A percentile compares a stretch with the other conserved stretches of the same genome.
phyloP scores from a whole-genome alignment of 2,888 invertebrate genomes.

The Asteroscopus sphinx region DNA sequence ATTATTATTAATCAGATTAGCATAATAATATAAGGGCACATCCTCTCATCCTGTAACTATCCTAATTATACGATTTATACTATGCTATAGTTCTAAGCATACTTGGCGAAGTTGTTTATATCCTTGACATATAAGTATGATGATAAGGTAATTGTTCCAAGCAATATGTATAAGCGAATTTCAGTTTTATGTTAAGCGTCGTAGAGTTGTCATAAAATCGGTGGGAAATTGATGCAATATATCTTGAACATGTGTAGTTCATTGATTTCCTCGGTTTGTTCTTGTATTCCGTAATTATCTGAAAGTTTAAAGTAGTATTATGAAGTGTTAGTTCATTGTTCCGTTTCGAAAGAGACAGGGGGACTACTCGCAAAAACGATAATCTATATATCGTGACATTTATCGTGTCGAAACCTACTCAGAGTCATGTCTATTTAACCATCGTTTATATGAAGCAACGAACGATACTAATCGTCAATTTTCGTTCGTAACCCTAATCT shows the following conservation, averaged over 20 bases:
- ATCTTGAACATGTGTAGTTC: not conserved
- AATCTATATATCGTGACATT: no score
- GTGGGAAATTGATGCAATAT: constrained; percentile 5
- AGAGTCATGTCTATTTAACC: no score
- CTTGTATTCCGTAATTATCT: not conserved
- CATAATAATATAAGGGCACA: not conserved
- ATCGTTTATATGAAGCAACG: no score
- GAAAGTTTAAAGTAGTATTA: not conserved
- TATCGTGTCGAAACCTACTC: no score
- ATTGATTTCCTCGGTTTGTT: not conserved
- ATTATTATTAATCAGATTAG: not conserved
- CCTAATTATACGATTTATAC: no score
- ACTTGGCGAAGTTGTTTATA: constrained; percentile 3
- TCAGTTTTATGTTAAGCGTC: not conserved
- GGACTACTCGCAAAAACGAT: no score
- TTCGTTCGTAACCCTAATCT: no score
- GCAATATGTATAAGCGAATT: constrained; percentile 8
- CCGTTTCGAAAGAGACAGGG: no score
- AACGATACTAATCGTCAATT: no score
- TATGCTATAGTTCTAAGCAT: no score
- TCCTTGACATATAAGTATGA: not conserved
- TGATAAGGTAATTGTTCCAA: not conserved
- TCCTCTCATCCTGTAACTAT: constrained; percentile 11
- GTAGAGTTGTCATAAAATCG: constrained; percentile 23
- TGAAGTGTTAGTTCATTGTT: no score